Evolutionary conservation across 2,888 invertebrate genomes (phyloP).

Genomic region (Kryphioiulus occultus): DNA sequence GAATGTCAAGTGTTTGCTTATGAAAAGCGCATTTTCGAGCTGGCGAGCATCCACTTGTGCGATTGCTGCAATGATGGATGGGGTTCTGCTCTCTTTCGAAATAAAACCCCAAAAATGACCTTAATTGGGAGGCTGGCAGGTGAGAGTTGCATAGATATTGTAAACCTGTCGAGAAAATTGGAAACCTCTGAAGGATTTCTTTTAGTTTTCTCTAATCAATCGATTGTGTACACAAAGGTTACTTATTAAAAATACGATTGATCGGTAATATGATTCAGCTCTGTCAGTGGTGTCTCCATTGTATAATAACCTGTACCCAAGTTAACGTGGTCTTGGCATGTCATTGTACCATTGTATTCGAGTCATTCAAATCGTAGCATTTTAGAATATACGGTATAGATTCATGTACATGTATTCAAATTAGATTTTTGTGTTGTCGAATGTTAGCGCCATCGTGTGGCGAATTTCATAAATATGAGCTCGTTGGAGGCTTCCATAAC

Average conservation of each 20-base stretch:
- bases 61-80: conserved; percentile 16
- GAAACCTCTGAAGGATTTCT: neutral
- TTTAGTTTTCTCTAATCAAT: neutral
- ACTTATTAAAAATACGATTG: neutral
- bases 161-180: neutral
- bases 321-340: too few relatives aligned
- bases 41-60: neutral
- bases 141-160: neutral
- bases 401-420: too few relatives aligned
- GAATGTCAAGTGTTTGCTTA: conserved; percentile 19
- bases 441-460: too few relatives aligned
- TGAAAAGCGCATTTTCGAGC: conserved; percentile 4
- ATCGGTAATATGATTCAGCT: too few relatives aligned
- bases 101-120: conserved; percentile 4
- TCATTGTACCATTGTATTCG: too few relatives aligned
- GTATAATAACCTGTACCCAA: too few relatives aligned
- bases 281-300: too few relatives aligned
- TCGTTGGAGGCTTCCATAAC: too few relatives aligned
- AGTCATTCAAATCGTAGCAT: too few relatives aligned
- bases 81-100: conserved; percentile 15
- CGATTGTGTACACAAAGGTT: neutral
- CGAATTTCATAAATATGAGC: too few relatives aligned
- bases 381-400: too few relatives aligned
- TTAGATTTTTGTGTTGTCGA: too few relatives aligned
- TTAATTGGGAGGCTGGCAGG: neutral